Conservation (phyloP, 2,113 vertebrate genomes). For the Chloropsis hardwickii region DNA sequence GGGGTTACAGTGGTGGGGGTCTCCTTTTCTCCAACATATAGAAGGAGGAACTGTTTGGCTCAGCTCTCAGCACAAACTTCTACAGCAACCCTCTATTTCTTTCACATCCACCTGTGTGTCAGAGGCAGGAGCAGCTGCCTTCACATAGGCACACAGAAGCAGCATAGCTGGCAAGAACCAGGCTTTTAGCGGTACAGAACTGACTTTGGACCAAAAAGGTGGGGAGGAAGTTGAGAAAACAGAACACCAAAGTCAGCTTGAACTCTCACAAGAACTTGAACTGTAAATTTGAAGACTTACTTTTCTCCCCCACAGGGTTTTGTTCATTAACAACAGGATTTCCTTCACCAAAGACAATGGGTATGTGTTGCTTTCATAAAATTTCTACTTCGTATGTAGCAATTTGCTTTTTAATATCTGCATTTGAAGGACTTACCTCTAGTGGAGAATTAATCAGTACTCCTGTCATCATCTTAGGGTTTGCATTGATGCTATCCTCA, state of each 20-base stretch:
- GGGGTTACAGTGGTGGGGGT: not conserved
- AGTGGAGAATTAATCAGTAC: not conserved
- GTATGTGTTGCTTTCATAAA: conserved; percentile 18
- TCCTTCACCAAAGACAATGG: conserved; percentile 9
- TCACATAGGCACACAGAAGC: no score
- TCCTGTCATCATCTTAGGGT: no score
- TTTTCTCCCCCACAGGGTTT: not conserved
- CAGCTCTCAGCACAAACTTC: not conserved
- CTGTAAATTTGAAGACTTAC: not conserved
- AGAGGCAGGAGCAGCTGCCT: not conserved
- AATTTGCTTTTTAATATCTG: not conserved
- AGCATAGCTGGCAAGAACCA: rapidly evolving
- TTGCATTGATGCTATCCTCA: not conserved
- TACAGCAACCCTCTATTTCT: not conserved
- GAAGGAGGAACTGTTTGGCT: not conserved
- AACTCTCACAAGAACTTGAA: not conserved
- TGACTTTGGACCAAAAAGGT: not conserved
- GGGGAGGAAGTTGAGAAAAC: not conserved
- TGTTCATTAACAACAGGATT: not conserved
- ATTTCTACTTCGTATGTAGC: not conserved
- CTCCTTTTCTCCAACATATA: not conserved
- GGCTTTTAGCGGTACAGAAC: not conserved
- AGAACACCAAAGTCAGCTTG: not conserved
- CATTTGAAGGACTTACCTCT: not conserved
- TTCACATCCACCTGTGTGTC: rapidly evolving